Percentiles rank a stretch among this genome's conserved stretches.
Conservation (phyloP, 2,888 invertebrate genomes). For the Uropetala carovei region DNA sequence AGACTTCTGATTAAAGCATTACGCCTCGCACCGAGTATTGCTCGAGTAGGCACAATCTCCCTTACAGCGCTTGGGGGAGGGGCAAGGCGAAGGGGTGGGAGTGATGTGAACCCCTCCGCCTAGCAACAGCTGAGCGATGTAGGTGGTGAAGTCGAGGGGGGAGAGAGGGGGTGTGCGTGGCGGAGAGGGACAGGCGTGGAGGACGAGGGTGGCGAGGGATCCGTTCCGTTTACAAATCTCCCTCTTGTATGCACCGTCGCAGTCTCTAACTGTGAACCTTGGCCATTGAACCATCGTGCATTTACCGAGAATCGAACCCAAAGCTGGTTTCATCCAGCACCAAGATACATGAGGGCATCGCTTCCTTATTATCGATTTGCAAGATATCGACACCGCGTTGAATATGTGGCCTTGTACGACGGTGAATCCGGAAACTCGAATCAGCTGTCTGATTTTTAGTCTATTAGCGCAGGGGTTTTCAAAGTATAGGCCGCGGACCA, state of each 20-base stretch:
- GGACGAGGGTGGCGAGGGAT: background rate
- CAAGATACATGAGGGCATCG: background rate
- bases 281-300: too few relatives aligned
- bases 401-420: background rate
- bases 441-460: background rate
- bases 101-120: background rate
- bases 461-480: background rate
- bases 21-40: background rate
- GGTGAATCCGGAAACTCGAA: background rate
- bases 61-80: background rate
- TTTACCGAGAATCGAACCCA: too few relatives aligned
- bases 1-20: too few relatives aligned
- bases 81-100: background rate
- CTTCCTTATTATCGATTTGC: background rate
- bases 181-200: background rate
- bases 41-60: background rate
- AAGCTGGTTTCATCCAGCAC: too few relatives aligned
- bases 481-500: too few relatives aligned
- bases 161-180: background rate
- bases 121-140: conserved; percentile 58
- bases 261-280: too few relatives aligned
- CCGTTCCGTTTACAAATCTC: too few relatives aligned
- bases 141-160: background rate
- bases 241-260: too few relatives aligned
- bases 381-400: background rate